These are phyloP conservation scores for Drosophila insularis DNA, from an alignment of 1,140 invertebrate species.

Conservation along the genomic window DNA sequence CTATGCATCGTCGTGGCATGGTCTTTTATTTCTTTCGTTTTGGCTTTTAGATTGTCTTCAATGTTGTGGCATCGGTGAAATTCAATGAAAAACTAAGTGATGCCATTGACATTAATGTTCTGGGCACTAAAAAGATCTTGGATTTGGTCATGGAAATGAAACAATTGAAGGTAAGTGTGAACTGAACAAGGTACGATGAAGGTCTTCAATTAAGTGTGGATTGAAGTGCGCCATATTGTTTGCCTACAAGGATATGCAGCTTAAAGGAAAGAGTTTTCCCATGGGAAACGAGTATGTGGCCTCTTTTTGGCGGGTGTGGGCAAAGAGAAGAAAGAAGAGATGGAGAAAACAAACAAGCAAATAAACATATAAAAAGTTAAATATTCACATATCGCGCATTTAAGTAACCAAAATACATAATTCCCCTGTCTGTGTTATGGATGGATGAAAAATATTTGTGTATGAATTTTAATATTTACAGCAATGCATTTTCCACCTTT, in stretches of 20 bases:
- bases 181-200: no score
- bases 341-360: conserved; percentile 6
- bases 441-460: conserved; percentile 61
- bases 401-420: conserved; percentile 73
- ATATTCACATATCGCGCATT: conserved; percentile 64
- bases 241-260: neutral
- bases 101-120: conserved; percentile 86
- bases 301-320: neutral
- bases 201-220: no score
- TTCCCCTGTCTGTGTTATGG: conserved; percentile 48
- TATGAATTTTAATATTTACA: conserved; percentile 74
- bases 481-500: conserved; percentile 1
- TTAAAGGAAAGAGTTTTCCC: conserved; percentile 8
- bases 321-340: neutral
- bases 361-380: conserved; percentile 43
- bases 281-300: neutral
- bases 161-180: conserved; percentile 85
- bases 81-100: conserved; percentile 91
- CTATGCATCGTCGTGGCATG: conserved; percentile 21
- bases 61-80: conserved; percentile 94
- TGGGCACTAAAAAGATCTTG: conserved; percentile 85
- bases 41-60: conserved; percentile 89
- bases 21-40: conserved; percentile 23
- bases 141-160: conserved; percentile 86
- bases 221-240: no score